Conservation (phyloP, 2,888 invertebrate species). For the Apodemia mormo region DNA sequence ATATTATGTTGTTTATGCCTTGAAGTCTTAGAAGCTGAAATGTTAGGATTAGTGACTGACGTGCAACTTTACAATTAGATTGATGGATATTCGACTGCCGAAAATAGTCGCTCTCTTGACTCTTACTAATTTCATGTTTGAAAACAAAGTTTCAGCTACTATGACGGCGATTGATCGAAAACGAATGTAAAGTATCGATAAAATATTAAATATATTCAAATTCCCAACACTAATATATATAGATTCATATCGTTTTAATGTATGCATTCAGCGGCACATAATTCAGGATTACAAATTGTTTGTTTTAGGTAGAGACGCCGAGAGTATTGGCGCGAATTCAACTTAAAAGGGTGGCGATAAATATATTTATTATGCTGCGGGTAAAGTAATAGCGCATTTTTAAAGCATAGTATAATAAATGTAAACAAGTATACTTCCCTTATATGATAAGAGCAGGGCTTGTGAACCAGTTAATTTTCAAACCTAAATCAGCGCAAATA, state of each 20-base stretch:
- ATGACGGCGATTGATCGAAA: not conserved
- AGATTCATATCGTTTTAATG: slow-evolving; percentile 81
- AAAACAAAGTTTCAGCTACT: not conserved
- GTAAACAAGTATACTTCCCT: too few species aligned
- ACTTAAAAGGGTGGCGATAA: slow-evolving; percentile 78
- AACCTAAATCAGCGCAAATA: too few species aligned
- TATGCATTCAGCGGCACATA: slow-evolving; percentile 81
- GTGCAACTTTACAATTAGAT: too few species aligned
- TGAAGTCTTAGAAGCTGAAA: too few species aligned
- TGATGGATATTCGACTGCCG: too few species aligned
- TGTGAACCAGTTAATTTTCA: too few species aligned
- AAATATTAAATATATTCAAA: not conserved
- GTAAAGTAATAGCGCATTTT: slow-evolving; percentile 1
- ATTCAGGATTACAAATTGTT: slow-evolving; percentile 82
- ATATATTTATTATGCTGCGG: slow-evolving; percentile 54
- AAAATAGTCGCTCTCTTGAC: too few species aligned
- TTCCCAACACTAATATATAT: slow-evolving; percentile 41
- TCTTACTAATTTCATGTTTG: too few species aligned
- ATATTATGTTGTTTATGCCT: too few species aligned
- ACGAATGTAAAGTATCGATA: slow-evolving; percentile 34
- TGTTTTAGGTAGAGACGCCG: slow-evolving; percentile 77
- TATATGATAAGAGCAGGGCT: too few species aligned
- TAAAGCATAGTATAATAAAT: not conserved
- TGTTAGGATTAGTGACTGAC: too few species aligned
- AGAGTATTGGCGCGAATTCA: slow-evolving; percentile 77